These are phyloP conservation scores for Trinorchestia longiramus DNA, from an alignment of 1,140 invertebrate species.

Conservation along the genomic window DNA sequence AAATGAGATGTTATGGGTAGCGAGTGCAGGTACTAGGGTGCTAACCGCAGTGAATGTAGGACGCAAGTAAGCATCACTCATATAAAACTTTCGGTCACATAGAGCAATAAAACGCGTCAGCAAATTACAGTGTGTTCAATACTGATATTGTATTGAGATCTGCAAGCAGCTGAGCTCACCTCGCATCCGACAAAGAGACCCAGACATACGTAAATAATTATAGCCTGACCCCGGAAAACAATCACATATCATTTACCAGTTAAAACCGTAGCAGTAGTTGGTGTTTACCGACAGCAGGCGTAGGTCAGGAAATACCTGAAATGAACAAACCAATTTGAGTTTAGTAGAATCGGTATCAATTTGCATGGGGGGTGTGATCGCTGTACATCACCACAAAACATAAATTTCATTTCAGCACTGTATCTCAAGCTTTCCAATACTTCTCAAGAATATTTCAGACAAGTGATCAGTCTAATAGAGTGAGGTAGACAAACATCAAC, in stretches of 20 bases:
- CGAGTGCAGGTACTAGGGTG: not conserved
- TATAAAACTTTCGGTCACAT: not conserved
- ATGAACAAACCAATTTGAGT: not conserved
- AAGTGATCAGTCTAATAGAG: not conserved
- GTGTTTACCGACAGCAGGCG: constrained; percentile 48
- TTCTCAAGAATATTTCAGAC: not conserved
- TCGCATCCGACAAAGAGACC: not conserved
- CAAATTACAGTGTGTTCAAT: too few relatives aligned
- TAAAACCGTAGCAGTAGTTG: constrained; percentile 55
- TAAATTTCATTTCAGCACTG: too few relatives aligned
- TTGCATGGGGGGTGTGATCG: not conserved
- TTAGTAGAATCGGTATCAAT: not conserved
- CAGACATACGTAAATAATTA: not conserved
- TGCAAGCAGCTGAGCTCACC: not conserved
- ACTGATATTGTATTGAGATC: not conserved
- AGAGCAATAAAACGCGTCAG: not conserved
- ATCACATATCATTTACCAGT: constrained; percentile 45
- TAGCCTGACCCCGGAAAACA: not conserved
- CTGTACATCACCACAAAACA: not conserved
- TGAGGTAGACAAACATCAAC: not conserved
- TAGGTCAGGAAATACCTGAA: constrained; percentile 46
- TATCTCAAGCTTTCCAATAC: not conserved
- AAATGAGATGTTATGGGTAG: not conserved
- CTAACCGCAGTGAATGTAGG: not conserved
- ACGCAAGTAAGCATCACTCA: not conserved